These are phyloP conservation scores for Sternarchorhynchus goeldii DNA, from an alignment of 2,797 vertebrate species.

Conservation along the genomic window DNA sequence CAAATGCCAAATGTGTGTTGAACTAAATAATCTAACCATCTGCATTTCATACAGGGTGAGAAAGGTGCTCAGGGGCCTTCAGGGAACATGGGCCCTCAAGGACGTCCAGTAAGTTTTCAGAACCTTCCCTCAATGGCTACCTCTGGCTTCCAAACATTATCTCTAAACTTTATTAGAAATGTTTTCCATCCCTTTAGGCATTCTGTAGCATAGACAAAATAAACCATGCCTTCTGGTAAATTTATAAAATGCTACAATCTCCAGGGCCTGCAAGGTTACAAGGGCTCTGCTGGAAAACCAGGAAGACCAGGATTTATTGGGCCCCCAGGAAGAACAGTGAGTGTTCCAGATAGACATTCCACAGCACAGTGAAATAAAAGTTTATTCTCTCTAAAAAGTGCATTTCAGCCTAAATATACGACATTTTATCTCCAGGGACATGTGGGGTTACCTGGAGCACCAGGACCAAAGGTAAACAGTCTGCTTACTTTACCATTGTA, in stretches of 20 bases:
- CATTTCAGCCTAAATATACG: slow-evolving; percentile 56
- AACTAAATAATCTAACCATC: slow-evolving; percentile 2
- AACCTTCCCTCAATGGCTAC: neutral
- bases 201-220: slow-evolving; percentile 49
- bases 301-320: slow-evolving; percentile 81
- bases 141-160: slow-evolving; percentile 42
- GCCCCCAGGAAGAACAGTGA: slow-evolving; percentile 76
- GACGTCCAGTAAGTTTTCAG: slow-evolving; percentile 70
- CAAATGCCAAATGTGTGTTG: slow-evolving; percentile 39
- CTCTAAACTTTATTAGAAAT: slow-evolving; percentile 37
- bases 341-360: slow-evolving; percentile 61
- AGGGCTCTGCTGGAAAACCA: slow-evolving; percentile 78
- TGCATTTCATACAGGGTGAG: slow-evolving; percentile 74
- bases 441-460: slow-evolving; percentile 71
- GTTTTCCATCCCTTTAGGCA: slow-evolving; percentile 17
- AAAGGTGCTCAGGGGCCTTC: slow-evolving; percentile 72
- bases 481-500: slow-evolving; percentile 32
- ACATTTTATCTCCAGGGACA: slow-evolving; percentile 73
- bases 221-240: slow-evolving; percentile 60
- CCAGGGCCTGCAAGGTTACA: slow-evolving; percentile 76
- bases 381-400: slow-evolving; percentile 58
- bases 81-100: slow-evolving; percentile 80
- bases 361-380: slow-evolving; percentile 56
- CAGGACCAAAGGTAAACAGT: slow-evolving; percentile 73
- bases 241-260: slow-evolving; percentile 69